Evolutionary conservation across 2,797 vertebrate species (phyloP), one percentile per base, ranked within the genome.

Genomic region (Lates japonicus): DNA sequence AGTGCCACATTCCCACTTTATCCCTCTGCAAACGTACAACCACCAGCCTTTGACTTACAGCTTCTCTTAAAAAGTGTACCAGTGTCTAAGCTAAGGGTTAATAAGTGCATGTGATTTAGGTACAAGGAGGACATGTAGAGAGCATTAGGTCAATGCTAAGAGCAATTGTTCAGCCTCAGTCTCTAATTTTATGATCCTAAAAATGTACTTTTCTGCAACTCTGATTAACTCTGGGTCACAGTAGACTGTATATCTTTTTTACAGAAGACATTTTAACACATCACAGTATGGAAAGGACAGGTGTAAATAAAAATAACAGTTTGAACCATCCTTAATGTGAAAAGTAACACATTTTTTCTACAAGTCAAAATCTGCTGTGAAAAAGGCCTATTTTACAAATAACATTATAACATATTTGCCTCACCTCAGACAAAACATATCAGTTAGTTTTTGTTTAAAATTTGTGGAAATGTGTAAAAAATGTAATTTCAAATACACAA

Each of bases 21-120:
- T 46, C 54, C 39, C 19, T 78, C 55, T 58, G 17, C 41, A 58
- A 19, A 76, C 75, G 62, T 71, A 29, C 70, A 75, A 76, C 84
- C 17, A 49, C 68, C 71, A 51, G 20, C 59, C 20, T 51, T 22
- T 2, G 46, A 19, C 13, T 41, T 29, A 29, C 25, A 29, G 25
- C 25, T 29, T 29, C 25, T 29, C 25, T 29, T 29, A 58, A 74
- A 78, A 41, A 51, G 13, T 54, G 62, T 67, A 51, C 7, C 6
- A 63, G 5, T 35, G 4, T 19, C 12, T 55, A 41, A 51, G 12
- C 7, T 5, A 55, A 35, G 6, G 37, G 7, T 68, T 48, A 67
- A 46, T 52, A 46, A 1, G 4, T 2, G 9, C 31, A 60, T 33
- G 60, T 20, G 2, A 25, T 41, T 67, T 44, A 62, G 33, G 2